These are phyloP conservation scores for Sinohyriopsis cumingii DNA, from an alignment of 2,888 invertebrate species.

Conservation along the genomic window DNA sequence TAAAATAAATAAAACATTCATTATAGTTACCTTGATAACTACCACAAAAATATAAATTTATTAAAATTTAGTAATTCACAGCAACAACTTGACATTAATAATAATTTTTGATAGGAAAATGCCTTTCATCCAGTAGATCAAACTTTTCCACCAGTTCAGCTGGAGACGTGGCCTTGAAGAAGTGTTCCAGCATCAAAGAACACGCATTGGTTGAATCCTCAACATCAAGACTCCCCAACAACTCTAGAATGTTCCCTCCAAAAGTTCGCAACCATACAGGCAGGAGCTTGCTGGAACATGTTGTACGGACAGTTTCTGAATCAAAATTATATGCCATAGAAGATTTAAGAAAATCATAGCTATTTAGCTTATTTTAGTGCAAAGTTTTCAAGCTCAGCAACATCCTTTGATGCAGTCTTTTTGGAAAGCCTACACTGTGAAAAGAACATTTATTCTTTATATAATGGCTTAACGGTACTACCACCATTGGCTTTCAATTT, in stretches of 20 bases:
- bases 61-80: too few relatives aligned
- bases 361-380: neutral
- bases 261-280: slow-evolving; percentile 85
- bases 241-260: slow-evolving; percentile 80
- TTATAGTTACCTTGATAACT: too few relatives aligned
- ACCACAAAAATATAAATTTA: too few relatives aligned
- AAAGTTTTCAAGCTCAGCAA: too few relatives aligned
- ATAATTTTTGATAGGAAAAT: slow-evolving; percentile 17
- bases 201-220: slow-evolving; percentile 78
- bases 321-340: slow-evolving; percentile 6
- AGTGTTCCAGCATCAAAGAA: slow-evolving; percentile 74
- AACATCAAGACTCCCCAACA: slow-evolving; percentile 84
- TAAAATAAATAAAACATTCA: too few relatives aligned
- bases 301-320: slow-evolving; percentile 67
- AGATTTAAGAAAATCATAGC: neutral
- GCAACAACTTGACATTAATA: too few relatives aligned
- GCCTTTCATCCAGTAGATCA: slow-evolving; percentile 66
- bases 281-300: slow-evolving; percentile 72
- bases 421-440: too few relatives aligned
- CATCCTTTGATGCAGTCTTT: too few relatives aligned
- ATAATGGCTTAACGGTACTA: too few relatives aligned
- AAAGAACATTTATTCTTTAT: too few relatives aligned
- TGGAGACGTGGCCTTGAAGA: slow-evolving; percentile 75
- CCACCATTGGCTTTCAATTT: too few relatives aligned
- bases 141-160: slow-evolving; percentile 62